A percentile compares a stretch with the other conserved stretches of the same genome.
Evolutionary conservation across 1,140 invertebrate species (phyloP).

Genomic region (Zaprionus inermis): DNA sequence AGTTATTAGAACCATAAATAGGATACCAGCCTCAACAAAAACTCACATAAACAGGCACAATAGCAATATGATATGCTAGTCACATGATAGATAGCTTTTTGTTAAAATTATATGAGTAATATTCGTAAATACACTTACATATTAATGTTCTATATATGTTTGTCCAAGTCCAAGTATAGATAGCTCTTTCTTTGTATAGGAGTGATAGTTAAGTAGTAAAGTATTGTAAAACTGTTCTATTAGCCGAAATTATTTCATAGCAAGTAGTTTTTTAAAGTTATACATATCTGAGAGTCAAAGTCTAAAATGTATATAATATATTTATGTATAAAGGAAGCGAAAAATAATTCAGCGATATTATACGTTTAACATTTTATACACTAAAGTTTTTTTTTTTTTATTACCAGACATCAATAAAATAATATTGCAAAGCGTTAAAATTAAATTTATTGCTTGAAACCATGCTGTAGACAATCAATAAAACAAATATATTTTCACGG

Average conservation of each 20-base stretch:
- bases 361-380: too few species aligned
- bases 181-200: not conserved
- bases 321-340: too few species aligned
- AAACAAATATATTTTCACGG: not conserved
- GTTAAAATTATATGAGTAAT: not conserved
- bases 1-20: not conserved
- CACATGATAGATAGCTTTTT: not conserved
- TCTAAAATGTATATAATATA: too few species aligned
- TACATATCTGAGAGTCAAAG: too few species aligned
- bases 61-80: not conserved
- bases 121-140: not conserved
- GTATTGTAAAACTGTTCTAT: too few species aligned
- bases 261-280: too few species aligned
- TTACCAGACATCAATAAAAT: not conserved
- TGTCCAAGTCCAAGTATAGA: not conserved
- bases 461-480: not conserved
- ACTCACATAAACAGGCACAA: not conserved
- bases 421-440: not conserved
- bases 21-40: not conserved
- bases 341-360: too few species aligned
- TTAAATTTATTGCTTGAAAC: not conserved
- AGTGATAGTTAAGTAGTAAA: too few species aligned
- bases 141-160: not conserved
- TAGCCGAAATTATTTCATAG: too few species aligned
- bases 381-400: slow-evolving; percentile 4